Evolutionary conservation across 2,113 vertebrate species (phyloP).

Genomic region (Puffinus mauretanicus): DNA sequence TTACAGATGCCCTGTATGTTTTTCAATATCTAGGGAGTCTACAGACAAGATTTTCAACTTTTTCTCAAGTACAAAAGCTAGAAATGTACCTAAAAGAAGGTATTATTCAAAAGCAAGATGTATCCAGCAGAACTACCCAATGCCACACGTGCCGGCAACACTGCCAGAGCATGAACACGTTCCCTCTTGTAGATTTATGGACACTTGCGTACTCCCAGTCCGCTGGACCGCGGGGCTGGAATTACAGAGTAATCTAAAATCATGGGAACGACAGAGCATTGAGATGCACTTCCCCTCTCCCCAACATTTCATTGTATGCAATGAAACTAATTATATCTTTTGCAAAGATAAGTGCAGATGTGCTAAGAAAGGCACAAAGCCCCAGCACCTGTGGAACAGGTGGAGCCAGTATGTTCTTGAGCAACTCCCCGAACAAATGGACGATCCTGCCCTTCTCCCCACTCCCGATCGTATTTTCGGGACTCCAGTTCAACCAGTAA

Average conservation of each 20-base stretch:
- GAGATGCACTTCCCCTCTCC: neutral
- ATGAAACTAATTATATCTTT: constrained; percentile 10
- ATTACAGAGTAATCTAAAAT: neutral
- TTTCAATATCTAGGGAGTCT: neutral
- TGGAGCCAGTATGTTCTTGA: constrained; percentile 31
- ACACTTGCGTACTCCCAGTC: neutral
- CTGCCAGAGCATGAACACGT: rapidly evolving
- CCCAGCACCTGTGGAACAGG: constrained; percentile 41
- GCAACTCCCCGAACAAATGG: constrained; percentile 30
- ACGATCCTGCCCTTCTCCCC: constrained; percentile 28
- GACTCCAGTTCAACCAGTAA: constrained; percentile 7
- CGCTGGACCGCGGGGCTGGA: neutral
- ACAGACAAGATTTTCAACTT: neutral
- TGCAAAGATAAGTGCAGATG: constrained; percentile 41
- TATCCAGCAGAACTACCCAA: neutral
- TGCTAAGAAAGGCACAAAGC: constrained; percentile 21
- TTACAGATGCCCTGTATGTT: rapidly evolving
- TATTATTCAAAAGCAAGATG: neutral
- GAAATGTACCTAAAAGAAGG: rapidly evolving
- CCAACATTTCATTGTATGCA: neutral
- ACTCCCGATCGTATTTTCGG: neutral
- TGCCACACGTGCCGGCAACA: rapidly evolving
- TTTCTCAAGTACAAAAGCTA: neutral
- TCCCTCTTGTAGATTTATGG: neutral
- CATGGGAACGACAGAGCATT: neutral